These are phyloP conservation scores for Steinernema feltiae DNA, from an alignment of 1,140 invertebrate genomes.

Conservation along the genomic window DNA sequence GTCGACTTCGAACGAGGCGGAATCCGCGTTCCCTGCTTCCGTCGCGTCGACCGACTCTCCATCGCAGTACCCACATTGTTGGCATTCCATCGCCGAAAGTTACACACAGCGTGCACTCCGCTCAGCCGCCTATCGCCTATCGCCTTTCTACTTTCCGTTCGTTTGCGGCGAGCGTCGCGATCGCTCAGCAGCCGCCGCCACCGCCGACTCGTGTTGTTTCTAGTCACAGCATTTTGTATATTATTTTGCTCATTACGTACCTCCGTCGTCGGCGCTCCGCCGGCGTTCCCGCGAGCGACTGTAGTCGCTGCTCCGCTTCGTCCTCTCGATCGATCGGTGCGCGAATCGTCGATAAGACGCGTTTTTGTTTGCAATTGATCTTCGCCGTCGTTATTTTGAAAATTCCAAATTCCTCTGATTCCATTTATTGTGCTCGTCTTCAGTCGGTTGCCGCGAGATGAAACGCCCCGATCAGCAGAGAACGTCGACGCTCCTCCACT, in stretches of 20 bases:
- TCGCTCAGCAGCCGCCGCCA: too few relatives aligned
- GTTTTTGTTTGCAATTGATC: slow-evolving; percentile 1
- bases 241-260: too few relatives aligned
- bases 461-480: not conserved
- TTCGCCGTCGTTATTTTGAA: not conserved
- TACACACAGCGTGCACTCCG: not conserved
- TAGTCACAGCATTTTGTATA: too few relatives aligned
- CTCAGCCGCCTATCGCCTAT: not conserved
- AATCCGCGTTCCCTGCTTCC: not conserved
- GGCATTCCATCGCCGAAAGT: not conserved
- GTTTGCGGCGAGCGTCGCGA: too few relatives aligned
- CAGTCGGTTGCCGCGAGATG: slow-evolving; percentile 4
- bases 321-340: slow-evolving; percentile 5
- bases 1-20: not conserved
- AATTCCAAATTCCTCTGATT: slow-evolving; percentile 7
- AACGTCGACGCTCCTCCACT: not conserved
- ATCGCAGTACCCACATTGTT: not conserved
- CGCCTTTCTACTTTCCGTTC: not conserved
- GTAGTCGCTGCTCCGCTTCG: not conserved
- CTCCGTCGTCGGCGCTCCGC: too few relatives aligned
- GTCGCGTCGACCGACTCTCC: not conserved
- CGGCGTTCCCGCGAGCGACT: not conserved
- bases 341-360: slow-evolving; percentile 5
- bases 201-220: too few relatives aligned
- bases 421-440: not conserved